Evolutionary conservation across 2,113 vertebrate species (phyloP).

Genomic region (Myiozetetes cayanensis): DNA sequence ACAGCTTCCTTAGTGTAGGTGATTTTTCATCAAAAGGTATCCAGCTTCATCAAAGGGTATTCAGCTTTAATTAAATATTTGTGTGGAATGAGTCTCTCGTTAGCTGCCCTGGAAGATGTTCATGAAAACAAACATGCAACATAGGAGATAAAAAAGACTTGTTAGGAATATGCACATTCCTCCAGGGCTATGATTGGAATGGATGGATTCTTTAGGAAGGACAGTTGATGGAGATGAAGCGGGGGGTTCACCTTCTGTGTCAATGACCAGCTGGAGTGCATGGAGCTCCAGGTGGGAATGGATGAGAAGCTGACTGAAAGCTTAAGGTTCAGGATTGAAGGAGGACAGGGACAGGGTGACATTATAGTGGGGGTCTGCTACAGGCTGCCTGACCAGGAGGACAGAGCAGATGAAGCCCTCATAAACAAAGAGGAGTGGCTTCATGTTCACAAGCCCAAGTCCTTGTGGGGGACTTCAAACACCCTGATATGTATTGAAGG

Average conservation of each 20-base stretch:
- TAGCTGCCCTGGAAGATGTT: neutral
- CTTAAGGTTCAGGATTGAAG: neutral
- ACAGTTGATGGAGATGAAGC: neutral
- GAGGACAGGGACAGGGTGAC: neutral
- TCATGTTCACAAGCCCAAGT: neutral
- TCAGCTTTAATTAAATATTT: neutral
- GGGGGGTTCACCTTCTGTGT: accelerated
- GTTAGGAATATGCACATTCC: too few species aligned
- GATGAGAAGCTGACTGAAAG: neutral
- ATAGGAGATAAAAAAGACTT: neutral
- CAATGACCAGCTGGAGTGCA: neutral
- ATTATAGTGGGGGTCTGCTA: neutral
- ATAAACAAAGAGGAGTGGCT: neutral
- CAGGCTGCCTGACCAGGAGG: neutral
- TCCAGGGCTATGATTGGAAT: neutral
- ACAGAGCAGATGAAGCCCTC: neutral
- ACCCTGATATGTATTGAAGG: neutral
- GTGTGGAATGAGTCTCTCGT: neutral
- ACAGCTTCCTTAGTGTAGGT: neutral
- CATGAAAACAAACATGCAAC: neutral
- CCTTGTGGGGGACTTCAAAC: neutral
- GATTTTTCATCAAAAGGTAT: neutral
- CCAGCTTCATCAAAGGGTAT: too few species aligned
- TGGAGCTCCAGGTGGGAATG: neutral
- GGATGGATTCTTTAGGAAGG: neutral